Evolutionary conservation across 2,888 invertebrate genomes (phyloP).

Genomic region (Lasioglossum morio): DNA sequence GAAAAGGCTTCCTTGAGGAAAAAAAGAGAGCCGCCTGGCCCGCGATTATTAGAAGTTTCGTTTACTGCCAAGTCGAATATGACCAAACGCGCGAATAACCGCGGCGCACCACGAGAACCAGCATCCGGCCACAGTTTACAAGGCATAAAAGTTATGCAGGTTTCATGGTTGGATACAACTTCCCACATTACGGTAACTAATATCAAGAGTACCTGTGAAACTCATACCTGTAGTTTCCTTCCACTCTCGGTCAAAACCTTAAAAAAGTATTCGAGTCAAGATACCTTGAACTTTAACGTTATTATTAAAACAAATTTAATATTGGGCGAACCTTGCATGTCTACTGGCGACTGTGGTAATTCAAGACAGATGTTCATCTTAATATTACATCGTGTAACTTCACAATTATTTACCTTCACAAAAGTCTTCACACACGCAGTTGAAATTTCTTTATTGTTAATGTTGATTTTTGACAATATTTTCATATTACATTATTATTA

Average conservation of each 20-base stretch:
- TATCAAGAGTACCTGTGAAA: slow-evolving; percentile 65
- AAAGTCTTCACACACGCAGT: background rate
- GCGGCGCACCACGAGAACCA: slow-evolving; percentile 57
- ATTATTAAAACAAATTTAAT: slow-evolving; percentile 14
- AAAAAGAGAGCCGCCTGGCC: slow-evolving; percentile 12
- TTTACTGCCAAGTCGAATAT: slow-evolving; percentile 56
- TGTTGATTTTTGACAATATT: too few species aligned
- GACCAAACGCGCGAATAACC: slow-evolving; percentile 65
- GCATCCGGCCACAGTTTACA: slow-evolving; percentile 70
- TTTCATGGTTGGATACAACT: slow-evolving; percentile 69
- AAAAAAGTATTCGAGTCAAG: slow-evolving; percentile 21
- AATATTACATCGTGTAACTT: background rate
- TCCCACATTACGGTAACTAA: slow-evolving; percentile 73
- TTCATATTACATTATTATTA: too few species aligned
- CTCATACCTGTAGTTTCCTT: slow-evolving; percentile 45
- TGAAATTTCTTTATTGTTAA: background rate
- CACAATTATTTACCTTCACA: background rate
- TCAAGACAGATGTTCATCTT: background rate
- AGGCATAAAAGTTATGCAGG: slow-evolving; percentile 76
- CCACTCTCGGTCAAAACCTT: slow-evolving; percentile 11
- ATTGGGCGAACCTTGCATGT: background rate
- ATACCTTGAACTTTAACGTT: slow-evolving; percentile 12
- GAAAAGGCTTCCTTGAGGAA: background rate
- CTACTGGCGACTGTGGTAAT: background rate
- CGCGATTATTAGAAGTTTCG: slow-evolving; percentile 73